Percentiles rank a stretch among this genome's conserved stretches.
phyloP scores from a whole-genome alignment of 2,113 vertebrate genomes.

The Mellivora capensis region DNA sequence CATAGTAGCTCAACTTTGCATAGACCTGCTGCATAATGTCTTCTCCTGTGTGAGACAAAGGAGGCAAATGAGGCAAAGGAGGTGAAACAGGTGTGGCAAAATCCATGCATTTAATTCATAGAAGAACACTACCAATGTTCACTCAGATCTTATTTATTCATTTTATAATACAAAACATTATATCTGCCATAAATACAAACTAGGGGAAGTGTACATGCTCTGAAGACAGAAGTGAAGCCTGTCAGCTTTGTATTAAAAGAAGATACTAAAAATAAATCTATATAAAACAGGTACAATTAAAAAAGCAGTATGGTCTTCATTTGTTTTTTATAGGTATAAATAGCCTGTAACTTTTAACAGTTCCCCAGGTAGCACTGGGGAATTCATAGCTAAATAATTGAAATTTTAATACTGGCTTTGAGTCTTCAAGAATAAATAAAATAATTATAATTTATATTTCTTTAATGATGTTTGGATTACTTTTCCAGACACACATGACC shows the following conservation, averaged over 20 bases:
- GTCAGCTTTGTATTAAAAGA: not conserved
- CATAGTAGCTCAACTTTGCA: not conserved
- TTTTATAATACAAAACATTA: not conserved
- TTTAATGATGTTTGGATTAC: not conserved
- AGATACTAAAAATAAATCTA: not conserved
- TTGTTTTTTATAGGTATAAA: not conserved
- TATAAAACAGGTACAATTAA: not conserved
- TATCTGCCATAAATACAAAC: not conserved
- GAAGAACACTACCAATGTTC: not conserved
- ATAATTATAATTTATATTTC: not conserved
- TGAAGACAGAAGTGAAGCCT: not conserved
- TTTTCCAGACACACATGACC: not conserved
- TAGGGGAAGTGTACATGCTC: not conserved
- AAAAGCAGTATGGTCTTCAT: not conserved
- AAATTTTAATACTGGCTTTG: not conserved
- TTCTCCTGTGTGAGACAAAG: not conserved
- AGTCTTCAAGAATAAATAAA: not conserved
- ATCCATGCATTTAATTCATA: not conserved
- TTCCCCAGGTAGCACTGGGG: not conserved
- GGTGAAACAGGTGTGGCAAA: not conserved
- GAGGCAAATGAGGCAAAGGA: not conserved
- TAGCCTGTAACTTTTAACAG: not conserved
- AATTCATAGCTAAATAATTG: not conserved
- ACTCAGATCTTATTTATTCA: not conserved
- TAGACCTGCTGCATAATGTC: not conserved